Percentiles rank a stretch among this genome's conserved stretches.
Evolutionary conservation across 1,140 invertebrate species (phyloP).

Genomic region (Formica exsecta): DNA sequence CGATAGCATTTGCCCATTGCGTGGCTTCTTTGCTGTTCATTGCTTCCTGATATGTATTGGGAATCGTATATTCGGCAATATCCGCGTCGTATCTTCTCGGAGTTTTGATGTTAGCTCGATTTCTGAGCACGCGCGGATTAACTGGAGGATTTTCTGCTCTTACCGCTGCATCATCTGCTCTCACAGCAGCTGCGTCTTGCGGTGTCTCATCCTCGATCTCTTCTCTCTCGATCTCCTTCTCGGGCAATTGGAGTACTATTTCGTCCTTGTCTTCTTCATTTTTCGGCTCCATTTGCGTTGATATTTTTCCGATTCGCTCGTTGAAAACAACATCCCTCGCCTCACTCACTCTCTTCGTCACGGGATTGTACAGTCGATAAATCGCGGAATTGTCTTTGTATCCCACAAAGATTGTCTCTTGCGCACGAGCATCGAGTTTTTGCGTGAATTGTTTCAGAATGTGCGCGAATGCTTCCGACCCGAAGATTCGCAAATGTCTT

Average conservation of each 20-base stretch:
- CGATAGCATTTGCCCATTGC: constrained; percentile 44
- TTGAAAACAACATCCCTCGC: constrained; percentile 52
- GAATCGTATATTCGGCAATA: constrained; percentile 21
- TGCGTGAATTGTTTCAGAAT: background rate
- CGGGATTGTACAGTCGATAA: constrained; percentile 57
- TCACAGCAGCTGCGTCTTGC: too few species aligned
- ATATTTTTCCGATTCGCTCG: background rate
- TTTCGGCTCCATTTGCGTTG: background rate
- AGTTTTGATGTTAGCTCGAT: background rate
- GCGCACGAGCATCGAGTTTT: background rate
- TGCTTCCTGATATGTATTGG: constrained; percentile 46
- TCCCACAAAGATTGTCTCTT: constrained; percentile 69
- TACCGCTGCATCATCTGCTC: too few species aligned
- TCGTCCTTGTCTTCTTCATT: background rate
- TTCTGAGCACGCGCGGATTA: background rate
- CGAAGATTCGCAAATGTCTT: background rate
- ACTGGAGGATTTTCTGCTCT: too few species aligned
- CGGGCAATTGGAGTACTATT: too few species aligned
- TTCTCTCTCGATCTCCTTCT: too few species aligned
- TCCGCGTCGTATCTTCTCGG: constrained; percentile 2
- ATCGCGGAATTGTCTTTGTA: constrained; percentile 60
- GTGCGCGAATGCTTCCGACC: background rate
- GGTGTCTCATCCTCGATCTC: too few species aligned
- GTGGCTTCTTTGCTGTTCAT: constrained; percentile 14
- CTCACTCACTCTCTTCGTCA: constrained; percentile 52